Conservation (phyloP, 2,797 vertebrate species). For the Hafferia zeledoni region DNA sequence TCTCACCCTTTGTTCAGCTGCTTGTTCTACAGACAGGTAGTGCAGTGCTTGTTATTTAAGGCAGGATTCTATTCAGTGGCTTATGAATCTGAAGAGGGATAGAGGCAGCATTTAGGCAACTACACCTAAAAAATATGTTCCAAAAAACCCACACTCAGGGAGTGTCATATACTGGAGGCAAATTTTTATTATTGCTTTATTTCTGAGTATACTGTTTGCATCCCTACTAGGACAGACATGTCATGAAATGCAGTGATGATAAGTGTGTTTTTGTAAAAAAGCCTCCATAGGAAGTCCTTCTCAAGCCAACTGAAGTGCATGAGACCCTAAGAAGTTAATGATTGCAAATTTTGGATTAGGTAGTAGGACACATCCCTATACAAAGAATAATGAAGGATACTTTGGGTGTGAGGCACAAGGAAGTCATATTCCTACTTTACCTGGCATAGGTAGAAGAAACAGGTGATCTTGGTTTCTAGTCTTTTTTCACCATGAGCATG, state of each 20-base stretch:
- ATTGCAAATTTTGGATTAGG: neutral
- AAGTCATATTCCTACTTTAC: neutral
- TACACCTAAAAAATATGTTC: neutral
- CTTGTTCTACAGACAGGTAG: neutral
- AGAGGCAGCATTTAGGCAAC: neutral
- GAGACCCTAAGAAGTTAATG: neutral
- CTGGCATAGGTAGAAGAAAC: neutral
- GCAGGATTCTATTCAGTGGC: neutral
- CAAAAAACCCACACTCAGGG: fast-evolving
- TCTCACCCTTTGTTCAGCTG: neutral
- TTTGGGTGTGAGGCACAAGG: neutral
- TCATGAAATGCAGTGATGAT: neutral
- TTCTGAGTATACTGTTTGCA: neutral
- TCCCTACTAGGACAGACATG: neutral
- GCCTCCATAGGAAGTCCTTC: neutral
- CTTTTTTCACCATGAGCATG: neutral
- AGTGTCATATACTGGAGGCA: neutral
- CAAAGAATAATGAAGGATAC: neutral
- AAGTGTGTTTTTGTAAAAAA: neutral
- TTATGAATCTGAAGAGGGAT: neutral
- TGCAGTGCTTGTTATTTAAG: neutral
- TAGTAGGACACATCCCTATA: neutral
- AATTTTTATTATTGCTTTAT: neutral
- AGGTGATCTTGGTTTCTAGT: neutral
- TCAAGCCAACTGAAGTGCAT: neutral